A percentile compares a stretch with the other conserved stretches of the same genome.
Conservation (phyloP, 2,797 vertebrate genomes). For the Microchirus variegatus region DNA sequence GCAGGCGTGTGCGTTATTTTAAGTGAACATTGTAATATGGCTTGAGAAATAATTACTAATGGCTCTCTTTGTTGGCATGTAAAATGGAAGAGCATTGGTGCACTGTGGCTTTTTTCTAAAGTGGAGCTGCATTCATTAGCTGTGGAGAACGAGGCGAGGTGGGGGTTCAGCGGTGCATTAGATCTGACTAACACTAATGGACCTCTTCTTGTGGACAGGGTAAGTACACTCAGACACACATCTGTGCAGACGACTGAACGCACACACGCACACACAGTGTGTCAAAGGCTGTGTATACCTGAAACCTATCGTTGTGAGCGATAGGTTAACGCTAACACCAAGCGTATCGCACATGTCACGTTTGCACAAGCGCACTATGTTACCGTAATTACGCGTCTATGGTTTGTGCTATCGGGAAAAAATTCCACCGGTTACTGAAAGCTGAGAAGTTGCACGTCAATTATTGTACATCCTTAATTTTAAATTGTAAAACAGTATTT, state of each 20-base stretch:
- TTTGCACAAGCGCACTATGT: too few species aligned
- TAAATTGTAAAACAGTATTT: too few species aligned
- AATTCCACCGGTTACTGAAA: too few species aligned
- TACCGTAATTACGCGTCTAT: too few species aligned
- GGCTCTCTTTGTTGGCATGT: constrained; percentile 83
- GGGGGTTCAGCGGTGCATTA: constrained; percentile 80
- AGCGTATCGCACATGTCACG: too few species aligned
- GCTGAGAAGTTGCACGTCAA: too few species aligned
- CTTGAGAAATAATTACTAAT: constrained; percentile 90
- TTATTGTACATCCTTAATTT: too few species aligned
- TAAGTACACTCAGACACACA: constrained; percentile 64
- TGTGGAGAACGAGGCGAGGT: constrained; percentile 80
- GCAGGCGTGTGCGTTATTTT: constrained; percentile 88
- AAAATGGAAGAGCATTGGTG: constrained; percentile 87
- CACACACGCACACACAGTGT: constrained; percentile 35
- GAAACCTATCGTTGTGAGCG: too few species aligned
- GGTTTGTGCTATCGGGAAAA: too few species aligned
- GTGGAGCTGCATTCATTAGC: constrained; percentile 86
- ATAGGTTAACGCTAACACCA: too few species aligned
- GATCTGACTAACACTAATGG: constrained; percentile 85
- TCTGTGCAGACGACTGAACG: constrained; percentile 53
- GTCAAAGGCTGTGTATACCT: constrained; percentile 12
- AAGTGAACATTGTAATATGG: constrained; percentile 90
- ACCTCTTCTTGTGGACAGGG: constrained; percentile 65
- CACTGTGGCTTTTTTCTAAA: constrained; percentile 82